Evolutionary conservation across 1,140 invertebrate genomes (phyloP).

Genomic region (Pseudomyrmex cubaensis): DNA sequence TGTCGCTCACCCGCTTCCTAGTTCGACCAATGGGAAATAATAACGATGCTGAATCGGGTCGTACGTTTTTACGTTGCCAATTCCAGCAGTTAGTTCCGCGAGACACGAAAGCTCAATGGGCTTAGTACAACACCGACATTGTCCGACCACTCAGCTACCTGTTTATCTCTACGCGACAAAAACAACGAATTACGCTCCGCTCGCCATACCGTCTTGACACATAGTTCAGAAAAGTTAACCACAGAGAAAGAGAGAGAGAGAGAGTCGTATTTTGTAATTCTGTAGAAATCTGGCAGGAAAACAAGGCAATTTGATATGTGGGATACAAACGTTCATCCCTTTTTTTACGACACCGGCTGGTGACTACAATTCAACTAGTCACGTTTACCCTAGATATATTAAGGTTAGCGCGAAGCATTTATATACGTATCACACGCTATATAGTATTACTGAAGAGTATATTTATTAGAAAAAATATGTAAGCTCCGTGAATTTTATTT

Average conservation of each 20-base stretch:
- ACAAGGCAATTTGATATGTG: conserved; percentile 8
- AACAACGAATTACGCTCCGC: conserved; percentile 28
- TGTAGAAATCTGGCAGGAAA: conserved; percentile 2
- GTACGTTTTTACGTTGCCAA: background rate
- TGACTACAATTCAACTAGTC: conserved; percentile 19
- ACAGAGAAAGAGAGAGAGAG: conserved; percentile 17
- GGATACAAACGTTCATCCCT: conserved; percentile 8
- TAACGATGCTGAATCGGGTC: background rate
- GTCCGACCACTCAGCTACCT: background rate
- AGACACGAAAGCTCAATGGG: conserved; percentile 5
- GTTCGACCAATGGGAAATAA: conserved; percentile 17
- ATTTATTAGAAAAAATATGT: background rate
- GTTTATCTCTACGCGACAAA: conserved; percentile 23
- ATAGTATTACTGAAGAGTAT: background rate
- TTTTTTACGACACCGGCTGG: conserved; percentile 10
- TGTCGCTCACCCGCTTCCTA: background rate
- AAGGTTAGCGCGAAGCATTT: background rate
- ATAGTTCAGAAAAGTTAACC: background rate
- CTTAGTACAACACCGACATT: conserved; percentile 27
- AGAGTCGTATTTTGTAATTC: background rate
- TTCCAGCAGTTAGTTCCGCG: background rate
- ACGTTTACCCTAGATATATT: conserved; percentile 3
- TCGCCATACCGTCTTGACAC: background rate
- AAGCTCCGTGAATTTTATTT: background rate
- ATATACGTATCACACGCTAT: background rate